Evolutionary conservation across 2,113 vertebrate species (phyloP), one percentile per base, ranked within the genome.

Genomic region (Mustela nigripes): DNA sequence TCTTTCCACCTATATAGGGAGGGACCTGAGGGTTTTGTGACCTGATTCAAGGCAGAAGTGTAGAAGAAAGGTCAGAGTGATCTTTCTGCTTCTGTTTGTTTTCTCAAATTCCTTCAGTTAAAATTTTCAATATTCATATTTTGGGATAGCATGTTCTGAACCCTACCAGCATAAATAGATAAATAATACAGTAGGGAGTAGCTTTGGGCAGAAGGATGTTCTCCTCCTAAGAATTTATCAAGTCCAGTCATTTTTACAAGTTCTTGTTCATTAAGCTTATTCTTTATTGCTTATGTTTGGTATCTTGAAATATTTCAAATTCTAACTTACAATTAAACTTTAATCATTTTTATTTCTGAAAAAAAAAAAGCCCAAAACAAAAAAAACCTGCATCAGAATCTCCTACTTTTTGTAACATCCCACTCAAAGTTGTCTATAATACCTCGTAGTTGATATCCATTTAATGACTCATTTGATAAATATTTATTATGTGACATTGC

Each of bases 381-480:
- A 53, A 53, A 50, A 65, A 65, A 6, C n/a, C 39, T 26, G 14
- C 12, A 56, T 81, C 65, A 73, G 69, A 82, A 74, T 48, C 73
- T 84, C 12, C 26, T 80, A 53, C 5, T 87, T 91, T 65, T 65
- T 67, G 28, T 89, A 60, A 76, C n/a, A 91, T 67, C 36, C 28
- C 14, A 56, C 58, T 81, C 36, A 74, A 67, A 88, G 76, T 76
- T 94, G 58, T 53, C 28, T n/a, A 53, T 31, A 36, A 36, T 56
- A 81, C 21, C 28, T 85, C 39, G 89, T 89, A 92, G 58, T 15
- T 94, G 18, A 50, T 79, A 48, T 36, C 19, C 22, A 53, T 50
- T 76, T 87, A 87, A 82, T 73, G 28, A 71, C 79, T 92, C 10
- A 42, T 79, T 71, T 85, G 89, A 71, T 63, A 83, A 71, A 89